Percentiles rank a stretch among this genome's conserved stretches.
Conservation (phyloP, 2,888 invertebrate species). For the Exephanes ischioxanthus region DNA sequence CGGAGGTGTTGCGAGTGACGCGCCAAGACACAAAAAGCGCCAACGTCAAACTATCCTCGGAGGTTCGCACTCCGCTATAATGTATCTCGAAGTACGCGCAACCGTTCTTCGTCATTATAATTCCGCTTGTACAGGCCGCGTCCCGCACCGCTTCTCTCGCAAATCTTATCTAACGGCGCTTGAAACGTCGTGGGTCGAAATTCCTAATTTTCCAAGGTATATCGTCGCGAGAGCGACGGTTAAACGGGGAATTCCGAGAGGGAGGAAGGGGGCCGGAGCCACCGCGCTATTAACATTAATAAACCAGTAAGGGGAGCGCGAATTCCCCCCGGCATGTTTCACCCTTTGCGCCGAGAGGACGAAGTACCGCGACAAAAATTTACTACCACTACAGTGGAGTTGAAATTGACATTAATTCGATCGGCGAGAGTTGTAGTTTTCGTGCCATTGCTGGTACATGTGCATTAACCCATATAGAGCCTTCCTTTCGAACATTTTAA, state of each 20-base stretch:
- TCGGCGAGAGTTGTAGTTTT: background rate
- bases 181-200: slow-evolving; percentile 39
- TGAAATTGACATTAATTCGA: background rate
- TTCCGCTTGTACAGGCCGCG: background rate
- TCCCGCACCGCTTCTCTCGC: slow-evolving; percentile 12
- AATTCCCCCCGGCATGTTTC: slow-evolving; percentile 43
- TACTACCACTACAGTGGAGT: background rate
- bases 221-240: slow-evolving; percentile 20
- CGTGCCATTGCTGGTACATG: background rate
- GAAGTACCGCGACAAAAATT: background rate
- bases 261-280: background rate
- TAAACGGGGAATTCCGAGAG: background rate
- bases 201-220: slow-evolving; percentile 49
- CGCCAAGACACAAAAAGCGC: slow-evolving; percentile 2
- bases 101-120: slow-evolving; percentile 10
- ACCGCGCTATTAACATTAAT: slow-evolving; percentile 63
- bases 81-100: background rate
- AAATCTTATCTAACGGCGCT: slow-evolving; percentile 30
- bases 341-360: slow-evolving; percentile 24
- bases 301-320: slow-evolving; percentile 47
- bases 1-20: background rate
- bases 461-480: background rate
- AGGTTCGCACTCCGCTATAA: background rate
- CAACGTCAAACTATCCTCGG: slow-evolving; percentile 11
- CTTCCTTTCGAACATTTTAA: background rate